A percentile compares a stretch with the other conserved stretches of the same genome.
phyloP scores from a whole-genome alignment of 1,140 invertebrate species.

The Lordiphosa collinella region DNA sequence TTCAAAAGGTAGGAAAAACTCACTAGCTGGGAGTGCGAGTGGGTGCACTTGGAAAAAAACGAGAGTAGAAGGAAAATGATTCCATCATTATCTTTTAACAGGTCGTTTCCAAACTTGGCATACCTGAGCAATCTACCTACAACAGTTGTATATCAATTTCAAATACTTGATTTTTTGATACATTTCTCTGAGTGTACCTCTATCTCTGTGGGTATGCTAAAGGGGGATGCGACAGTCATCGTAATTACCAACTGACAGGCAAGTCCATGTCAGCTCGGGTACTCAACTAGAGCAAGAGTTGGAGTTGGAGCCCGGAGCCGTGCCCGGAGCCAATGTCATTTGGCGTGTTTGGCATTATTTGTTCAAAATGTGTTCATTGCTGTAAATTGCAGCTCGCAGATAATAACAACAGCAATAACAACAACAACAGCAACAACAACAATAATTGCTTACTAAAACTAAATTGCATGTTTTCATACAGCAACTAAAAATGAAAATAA shows the following conservation, averaged over 20 bases:
- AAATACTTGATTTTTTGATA: too few species aligned
- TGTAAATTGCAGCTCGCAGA: slow-evolving; percentile 64
- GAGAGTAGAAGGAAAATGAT: too few species aligned
- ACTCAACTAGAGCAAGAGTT: slow-evolving; percentile 15
- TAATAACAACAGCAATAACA: slow-evolving; percentile 43
- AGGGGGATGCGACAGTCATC: slow-evolving; percentile 36
- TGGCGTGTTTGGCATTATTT: slow-evolving; percentile 63
- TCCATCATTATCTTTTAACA: too few species aligned
- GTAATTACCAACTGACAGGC: slow-evolving; percentile 47
- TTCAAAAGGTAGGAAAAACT: slow-evolving; percentile 27
- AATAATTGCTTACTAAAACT: slow-evolving; percentile 57
- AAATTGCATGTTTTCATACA: slow-evolving; percentile 59
- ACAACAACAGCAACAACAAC: slow-evolving; percentile 22
- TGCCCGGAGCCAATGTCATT: slow-evolving; percentile 45
- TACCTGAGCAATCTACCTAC: too few species aligned
- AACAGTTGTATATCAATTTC: too few species aligned
- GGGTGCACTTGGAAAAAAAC: too few species aligned
- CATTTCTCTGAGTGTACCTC: not conserved
- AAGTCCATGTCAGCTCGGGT: slow-evolving; percentile 37
- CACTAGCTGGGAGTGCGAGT: slow-evolving; percentile 10
- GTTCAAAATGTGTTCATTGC: slow-evolving; percentile 62
- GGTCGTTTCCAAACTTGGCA: too few species aligned
- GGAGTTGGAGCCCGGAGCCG: slow-evolving; percentile 2
- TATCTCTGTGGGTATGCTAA: not conserved
- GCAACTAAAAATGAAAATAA: slow-evolving; percentile 13